A percentile compares a stretch with the other conserved stretches of the same genome.
Evolutionary conservation across 1,140 invertebrate genomes (phyloP).

Genomic region (Ptiloglossa arizonensis): DNA sequence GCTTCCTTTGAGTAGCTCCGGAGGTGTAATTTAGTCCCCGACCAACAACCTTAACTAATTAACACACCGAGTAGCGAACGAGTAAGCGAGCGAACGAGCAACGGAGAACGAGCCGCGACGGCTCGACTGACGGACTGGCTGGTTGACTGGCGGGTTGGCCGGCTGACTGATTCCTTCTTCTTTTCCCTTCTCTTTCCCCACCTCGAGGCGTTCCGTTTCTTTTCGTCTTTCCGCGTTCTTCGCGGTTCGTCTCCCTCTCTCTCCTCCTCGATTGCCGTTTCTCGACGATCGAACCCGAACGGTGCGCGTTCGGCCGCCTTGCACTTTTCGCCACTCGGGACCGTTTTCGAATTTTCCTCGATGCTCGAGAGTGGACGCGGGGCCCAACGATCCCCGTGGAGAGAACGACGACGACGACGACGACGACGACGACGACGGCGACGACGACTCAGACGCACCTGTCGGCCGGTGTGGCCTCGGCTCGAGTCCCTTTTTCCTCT

Average conservation of each 20-base stretch:
- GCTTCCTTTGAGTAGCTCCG: constrained; percentile 82
- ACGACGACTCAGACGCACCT: too few relatives aligned
- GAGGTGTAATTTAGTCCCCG: constrained; percentile 82
- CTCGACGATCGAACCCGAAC: constrained; percentile 59
- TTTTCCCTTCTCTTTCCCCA: constrained; percentile 14
- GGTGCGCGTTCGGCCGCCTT: too few relatives aligned
- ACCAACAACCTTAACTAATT: constrained; percentile 83
- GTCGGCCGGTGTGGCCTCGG: constrained; percentile 27
- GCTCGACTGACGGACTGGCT: constrained; percentile 71
- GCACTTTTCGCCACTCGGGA: constrained; percentile 46
- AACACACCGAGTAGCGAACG: constrained; percentile 80
- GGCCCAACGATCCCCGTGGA: constrained; percentile 23
- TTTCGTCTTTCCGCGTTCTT: constrained; percentile 5
- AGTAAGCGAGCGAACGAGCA: constrained; percentile 75
- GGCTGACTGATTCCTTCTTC: constrained; percentile 66
- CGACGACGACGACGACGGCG: too few relatives aligned
- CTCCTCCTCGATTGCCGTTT: neutral
- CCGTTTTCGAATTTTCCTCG: too few relatives aligned
- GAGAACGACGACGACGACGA: too few relatives aligned
- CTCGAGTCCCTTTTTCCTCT: constrained; percentile 16
- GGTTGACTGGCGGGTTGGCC: constrained; percentile 64
- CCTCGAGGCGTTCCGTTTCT: neutral
- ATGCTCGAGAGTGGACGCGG: too few relatives aligned
- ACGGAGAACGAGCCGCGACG: constrained; percentile 71
- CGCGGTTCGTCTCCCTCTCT: neutral